These are phyloP conservation scores for Felis chaus DNA, from an alignment of 2,113 vertebrate species.

Conservation along the genomic window DNA sequence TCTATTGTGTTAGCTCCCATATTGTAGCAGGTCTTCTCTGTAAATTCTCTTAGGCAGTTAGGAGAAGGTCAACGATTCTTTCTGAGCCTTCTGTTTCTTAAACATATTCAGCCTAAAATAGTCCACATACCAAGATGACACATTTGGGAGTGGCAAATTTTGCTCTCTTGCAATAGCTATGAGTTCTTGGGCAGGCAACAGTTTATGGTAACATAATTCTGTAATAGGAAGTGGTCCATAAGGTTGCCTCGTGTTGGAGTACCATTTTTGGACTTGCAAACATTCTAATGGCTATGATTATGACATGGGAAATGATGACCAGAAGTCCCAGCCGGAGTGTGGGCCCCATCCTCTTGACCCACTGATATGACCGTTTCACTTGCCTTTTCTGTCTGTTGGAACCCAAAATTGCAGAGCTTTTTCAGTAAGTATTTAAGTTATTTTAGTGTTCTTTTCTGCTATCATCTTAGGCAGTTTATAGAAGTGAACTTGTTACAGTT, in stretches of 20 bases:
- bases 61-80: background rate
- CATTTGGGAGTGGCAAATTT: background rate
- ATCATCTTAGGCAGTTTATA: background rate
- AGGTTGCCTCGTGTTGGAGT: background rate
- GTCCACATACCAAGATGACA: background rate
- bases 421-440: background rate
- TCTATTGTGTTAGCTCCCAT: background rate
- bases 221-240: background rate
- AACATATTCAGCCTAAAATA: background rate
- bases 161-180: too few species aligned
- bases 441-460: background rate
- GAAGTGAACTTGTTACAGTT: constrained; percentile 6
- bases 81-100: background rate
- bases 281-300: background rate
- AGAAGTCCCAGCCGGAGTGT: background rate
- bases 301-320: background rate
- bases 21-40: background rate
- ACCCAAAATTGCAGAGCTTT: background rate
- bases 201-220: background rate
- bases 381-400: background rate
- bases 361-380: background rate
- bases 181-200: background rate
- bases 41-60: background rate
- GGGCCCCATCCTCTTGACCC: background rate
- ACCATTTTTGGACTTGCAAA: background rate